Base-by-base conservation (phyloP, 2,797 vertebrate genomes). In the Balearica regulorum region DNA sequence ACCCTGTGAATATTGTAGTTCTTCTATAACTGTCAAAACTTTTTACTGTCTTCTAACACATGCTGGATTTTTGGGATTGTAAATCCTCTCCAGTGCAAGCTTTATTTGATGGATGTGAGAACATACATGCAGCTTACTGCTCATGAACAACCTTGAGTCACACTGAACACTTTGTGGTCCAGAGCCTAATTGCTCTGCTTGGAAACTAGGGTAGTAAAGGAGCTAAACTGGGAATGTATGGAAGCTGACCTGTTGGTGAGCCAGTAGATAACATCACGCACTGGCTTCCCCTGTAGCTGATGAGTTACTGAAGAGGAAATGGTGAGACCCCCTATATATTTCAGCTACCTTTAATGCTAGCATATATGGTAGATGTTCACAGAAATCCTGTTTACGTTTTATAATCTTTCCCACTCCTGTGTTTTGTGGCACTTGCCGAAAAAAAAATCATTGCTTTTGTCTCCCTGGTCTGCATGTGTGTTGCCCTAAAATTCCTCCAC, bases 281-380 rank as follows among this genome's bases (percentile, higher is more conserved):
- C 44, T 60, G 57, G 46, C 86, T 93, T 75, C 83, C 76, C 31
- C 0, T 1, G 13, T 26, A n/a, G 61, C 60, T 84, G 62, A 31
- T 37, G 57, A 64, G 58, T 49, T 60, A 16, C 25, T 64, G 65
- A 43, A 57, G 51, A 37, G 29, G 49, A 58, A 41, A 39, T 10
- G 10, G 2, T 19, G 64, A 77, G 18, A 33, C 51, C 51, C 44
- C 3, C 0, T 4, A 2, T 5, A 2, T 46, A 33, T 54, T 70
- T 64, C 66, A 73, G n/a, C 62, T n/a, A 0, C 53, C 11, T 58
- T 68, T 19, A n/a, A 28, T 20, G 39, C 61, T 49, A 70, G 28
- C 4, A 0, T 8, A 5, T 18, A 1, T 15, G 57, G 17, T 16
- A 21, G 29, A 11, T 20, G 3, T 25, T 29, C 43, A 9, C 0